Base-by-base conservation (phyloP, 2,797 vertebrate genomes). In the Syndactyla subalaris region DNA sequence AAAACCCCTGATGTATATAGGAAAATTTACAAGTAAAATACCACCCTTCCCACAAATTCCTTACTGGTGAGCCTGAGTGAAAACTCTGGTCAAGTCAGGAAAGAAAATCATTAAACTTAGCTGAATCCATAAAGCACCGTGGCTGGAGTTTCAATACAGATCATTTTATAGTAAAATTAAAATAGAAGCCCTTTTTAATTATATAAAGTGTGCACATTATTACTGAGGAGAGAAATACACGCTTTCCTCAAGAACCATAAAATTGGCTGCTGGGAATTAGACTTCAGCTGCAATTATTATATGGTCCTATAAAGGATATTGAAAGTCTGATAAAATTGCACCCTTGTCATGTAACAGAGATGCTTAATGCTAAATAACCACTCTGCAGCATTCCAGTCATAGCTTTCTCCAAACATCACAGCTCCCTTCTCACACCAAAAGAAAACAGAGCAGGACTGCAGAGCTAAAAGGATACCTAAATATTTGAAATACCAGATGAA, bases 101-200 rank as follows among this genome's bases (percentile, higher is more conserved):
- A 62, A 92, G 82, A 89, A 93, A 94, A 92, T 91, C 71, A 83
- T 93, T 90, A 89, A 88, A 87, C 57, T 81, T 67, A 14, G 55
- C 46, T 67, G 92, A 86, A 95, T 68, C 70, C 62, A 89, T 78
- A 85, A 89, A 91, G 82, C 80, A 81, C 86, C 2, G 1, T 59
- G 89, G 92, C 75, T 49, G 29, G 51, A 78, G 66, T 86, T 94
- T 92, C 93, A 92, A 91, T 92, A 91, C 82, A 89, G 94, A 95
- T 89, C 68, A 94, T 76, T 97, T 96, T 88, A 91, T 73, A 85
- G 86, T 75, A 90, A 96, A 96, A 95, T 96, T 95, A 96, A 97
- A 97, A 96, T 93, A 96, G 93, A 93, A 96, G 89, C 73, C 82
- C 92, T 97, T 95, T 96, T 96, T 96, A 96, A 96, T 96, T 96